A percentile compares a stretch with the other conserved stretches of the same genome.
Evolutionary conservation across 2,797 vertebrate genomes (phyloP).

Genomic region (Gymnopithys bicolor): DNA sequence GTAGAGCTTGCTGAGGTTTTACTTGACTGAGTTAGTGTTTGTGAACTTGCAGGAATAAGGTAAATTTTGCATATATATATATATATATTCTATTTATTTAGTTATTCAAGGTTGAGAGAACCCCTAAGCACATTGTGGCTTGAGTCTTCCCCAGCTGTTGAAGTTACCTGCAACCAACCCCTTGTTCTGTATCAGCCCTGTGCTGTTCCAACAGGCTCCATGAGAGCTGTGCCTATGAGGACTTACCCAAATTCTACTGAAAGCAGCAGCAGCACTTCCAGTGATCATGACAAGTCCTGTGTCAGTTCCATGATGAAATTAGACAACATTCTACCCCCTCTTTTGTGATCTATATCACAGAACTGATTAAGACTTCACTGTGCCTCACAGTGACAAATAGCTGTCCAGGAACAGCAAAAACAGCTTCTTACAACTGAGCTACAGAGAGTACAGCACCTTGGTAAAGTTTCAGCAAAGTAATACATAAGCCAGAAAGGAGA

Average conservation of each 20-base stretch:
- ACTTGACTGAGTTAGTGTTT: background rate
- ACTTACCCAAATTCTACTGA: background rate
- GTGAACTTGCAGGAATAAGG: background rate
- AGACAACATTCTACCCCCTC: background rate
- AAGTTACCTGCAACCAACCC: background rate
- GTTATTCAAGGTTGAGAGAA: background rate
- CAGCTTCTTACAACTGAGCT: background rate
- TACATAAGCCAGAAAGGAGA: background rate
- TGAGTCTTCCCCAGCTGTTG: background rate
- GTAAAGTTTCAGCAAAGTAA: background rate
- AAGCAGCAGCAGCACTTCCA: background rate
- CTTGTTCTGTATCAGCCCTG: background rate
- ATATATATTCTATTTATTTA: background rate
- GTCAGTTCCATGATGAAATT: background rate
- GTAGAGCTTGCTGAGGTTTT: background rate
- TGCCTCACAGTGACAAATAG: background rate
- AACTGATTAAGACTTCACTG: background rate
- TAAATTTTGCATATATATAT: background rate
- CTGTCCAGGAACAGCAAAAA: background rate
- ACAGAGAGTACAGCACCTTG: background rate
- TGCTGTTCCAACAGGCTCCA: background rate
- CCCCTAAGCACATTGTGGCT: background rate
- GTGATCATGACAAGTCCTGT: background rate
- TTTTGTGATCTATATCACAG: background rate
- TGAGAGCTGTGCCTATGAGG: fast-evolving